Conservation (phyloP, 2,797 vertebrate species). For the Eulemur mongoz region DNA sequence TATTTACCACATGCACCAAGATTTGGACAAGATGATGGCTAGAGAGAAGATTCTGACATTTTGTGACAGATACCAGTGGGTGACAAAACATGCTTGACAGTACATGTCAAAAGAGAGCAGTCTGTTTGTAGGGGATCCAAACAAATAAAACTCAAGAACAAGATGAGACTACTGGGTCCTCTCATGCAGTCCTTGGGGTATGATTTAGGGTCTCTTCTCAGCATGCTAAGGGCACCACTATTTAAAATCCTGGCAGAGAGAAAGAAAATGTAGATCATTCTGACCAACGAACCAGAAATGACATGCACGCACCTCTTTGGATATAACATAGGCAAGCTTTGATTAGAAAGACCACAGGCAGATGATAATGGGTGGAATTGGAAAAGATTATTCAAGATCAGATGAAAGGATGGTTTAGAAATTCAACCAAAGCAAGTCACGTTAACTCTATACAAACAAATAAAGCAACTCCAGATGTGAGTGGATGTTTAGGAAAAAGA, state of each 20-base stretch:
- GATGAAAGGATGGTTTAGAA: conserved; percentile 67
- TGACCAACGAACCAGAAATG: not conserved
- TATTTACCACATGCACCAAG: conserved; percentile 75
- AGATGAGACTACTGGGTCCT: not conserved
- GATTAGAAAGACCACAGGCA: conserved; percentile 68
- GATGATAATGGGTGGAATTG: conserved; percentile 20
- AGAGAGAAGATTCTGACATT: conserved; percentile 18
- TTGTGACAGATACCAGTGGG: not conserved
- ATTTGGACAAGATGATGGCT: conserved; percentile 28
- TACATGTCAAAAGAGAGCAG: conserved; percentile 57
- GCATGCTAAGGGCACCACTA: conserved; percentile 56
- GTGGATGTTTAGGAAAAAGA: conserved; percentile 75
- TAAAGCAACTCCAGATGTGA: conserved; percentile 55
- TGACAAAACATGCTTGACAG: conserved; percentile 34
- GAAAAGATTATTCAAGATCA: conserved; percentile 63
- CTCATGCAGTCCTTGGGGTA: conserved; percentile 59
- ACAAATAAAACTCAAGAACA: conserved; percentile 49
- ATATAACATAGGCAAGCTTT: not conserved
- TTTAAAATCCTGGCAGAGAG: conserved; percentile 26
- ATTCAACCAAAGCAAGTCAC: conserved; percentile 58
- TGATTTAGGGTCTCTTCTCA: not conserved
- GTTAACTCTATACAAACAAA: conserved; percentile 71
- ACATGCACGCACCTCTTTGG: conserved; percentile 77
- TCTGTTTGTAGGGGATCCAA: not conserved
- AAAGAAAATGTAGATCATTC: not conserved